Evolutionary conservation across 1,140 invertebrate species (phyloP).

Genomic region (Drosophila persimilis): DNA sequence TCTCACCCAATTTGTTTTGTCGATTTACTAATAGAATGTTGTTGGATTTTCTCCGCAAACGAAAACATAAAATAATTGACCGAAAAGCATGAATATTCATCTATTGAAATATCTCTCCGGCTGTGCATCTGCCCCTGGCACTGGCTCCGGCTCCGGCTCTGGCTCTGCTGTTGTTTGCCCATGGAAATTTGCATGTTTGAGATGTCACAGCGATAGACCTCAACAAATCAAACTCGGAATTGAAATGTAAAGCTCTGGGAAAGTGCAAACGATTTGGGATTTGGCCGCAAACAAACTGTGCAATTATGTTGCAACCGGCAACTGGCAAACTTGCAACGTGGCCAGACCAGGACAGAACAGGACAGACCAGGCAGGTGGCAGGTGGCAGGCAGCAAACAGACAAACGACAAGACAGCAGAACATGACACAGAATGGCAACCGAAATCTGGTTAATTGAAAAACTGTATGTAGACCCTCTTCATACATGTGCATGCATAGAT

Average conservation of each 20-base stretch:
- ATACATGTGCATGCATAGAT: not conserved
- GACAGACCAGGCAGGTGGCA: conserved; percentile 8
- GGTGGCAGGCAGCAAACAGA: conserved; percentile 24
- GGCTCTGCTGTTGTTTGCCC: conserved; percentile 12
- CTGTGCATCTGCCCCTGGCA: no score
- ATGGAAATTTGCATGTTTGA: conserved; percentile 39
- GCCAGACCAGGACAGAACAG: not conserved
- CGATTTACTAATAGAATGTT: conserved; percentile 8
- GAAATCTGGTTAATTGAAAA: conserved; percentile 48
- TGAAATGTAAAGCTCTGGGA: conserved; percentile 17
- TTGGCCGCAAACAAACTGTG: conserved; percentile 18
- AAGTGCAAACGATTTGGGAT: conserved; percentile 12
- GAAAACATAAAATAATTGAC: conserved; percentile 29
- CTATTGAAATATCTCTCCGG: conserved; percentile 23
- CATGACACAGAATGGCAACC: conserved; percentile 28
- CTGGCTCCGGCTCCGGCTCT: not conserved
- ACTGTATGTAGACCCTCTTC: not conserved
- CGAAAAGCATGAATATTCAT: conserved; percentile 42
- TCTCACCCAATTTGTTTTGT: conserved; percentile 5
- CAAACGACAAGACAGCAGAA: conserved; percentile 22
- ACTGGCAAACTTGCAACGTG: conserved; percentile 15
- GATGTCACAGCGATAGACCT: conserved; percentile 30
- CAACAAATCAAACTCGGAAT: conserved; percentile 38
- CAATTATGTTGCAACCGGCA: conserved; percentile 22
- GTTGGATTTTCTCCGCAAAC: conserved; percentile 15